phyloP scores from a whole-genome alignment of 2,113 vertebrate genomes.

The Trichomycterus rosablanca region DNA sequence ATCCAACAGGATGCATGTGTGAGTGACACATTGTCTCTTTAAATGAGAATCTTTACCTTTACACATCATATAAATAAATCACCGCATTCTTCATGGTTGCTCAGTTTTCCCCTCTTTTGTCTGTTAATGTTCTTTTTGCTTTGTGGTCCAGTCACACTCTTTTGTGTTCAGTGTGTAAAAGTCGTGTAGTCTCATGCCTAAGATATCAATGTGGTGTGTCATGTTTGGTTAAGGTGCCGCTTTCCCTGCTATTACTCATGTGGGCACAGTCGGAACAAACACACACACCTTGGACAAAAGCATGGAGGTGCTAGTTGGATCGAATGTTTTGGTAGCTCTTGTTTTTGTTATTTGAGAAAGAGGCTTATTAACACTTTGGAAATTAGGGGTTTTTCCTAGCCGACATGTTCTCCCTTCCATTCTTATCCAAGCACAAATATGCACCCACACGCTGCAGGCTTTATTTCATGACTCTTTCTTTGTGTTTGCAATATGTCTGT shows the following conservation, averaged over 20 bases:
- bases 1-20: conserved; percentile 78
- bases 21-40: conserved; percentile 56
- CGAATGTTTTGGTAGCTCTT: conserved; percentile 24
- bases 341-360: conserved; percentile 45
- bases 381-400: conserved; percentile 12
- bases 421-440: background rate
- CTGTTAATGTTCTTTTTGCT: background rate
- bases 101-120: conserved; percentile 7
- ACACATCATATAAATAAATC: no score
- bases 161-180: background rate
- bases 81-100: conserved; percentile 19
- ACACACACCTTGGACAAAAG: conserved; percentile 25
- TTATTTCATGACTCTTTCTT: conserved; percentile 1
- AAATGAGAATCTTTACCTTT: no score
- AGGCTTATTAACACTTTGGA: conserved; percentile 19
- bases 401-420: background rate
- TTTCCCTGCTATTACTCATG: conserved; percentile 35
- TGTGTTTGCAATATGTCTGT: conserved; percentile 7
- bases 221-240: conserved; percentile 34
- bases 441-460: conserved; percentile 7
- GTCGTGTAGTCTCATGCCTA: conserved; percentile 35
- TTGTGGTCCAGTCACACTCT: background rate
- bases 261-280: conserved; percentile 25
- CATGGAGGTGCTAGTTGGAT: conserved; percentile 1
- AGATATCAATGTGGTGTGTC: conserved; percentile 27